These are phyloP conservation scores for Pristionchus japonicus DNA, from an alignment of 2,888 invertebrate genomes.

Conservation along the genomic window DNA sequence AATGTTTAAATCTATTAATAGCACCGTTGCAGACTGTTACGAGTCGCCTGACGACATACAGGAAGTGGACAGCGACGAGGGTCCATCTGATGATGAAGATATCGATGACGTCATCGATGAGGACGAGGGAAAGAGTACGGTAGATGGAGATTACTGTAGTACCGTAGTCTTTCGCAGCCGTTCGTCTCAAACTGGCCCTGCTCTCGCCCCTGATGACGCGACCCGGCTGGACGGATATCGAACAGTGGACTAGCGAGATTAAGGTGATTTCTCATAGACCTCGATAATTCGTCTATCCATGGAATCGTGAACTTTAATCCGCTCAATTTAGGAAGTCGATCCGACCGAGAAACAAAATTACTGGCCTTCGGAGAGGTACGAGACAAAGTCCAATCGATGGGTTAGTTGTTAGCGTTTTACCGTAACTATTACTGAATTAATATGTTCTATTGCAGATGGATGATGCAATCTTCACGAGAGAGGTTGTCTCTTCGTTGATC, in stretches of 20 bases:
- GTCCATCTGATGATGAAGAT: not conserved
- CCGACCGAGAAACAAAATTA: not conserved
- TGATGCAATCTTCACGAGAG: not conserved
- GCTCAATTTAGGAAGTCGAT: no score
- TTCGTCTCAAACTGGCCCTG: not conserved
- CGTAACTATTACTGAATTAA: not conserved
- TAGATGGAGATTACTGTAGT: not conserved
- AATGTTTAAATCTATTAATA: not conserved
- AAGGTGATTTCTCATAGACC: not conserved
- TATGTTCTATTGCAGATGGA: not conserved
- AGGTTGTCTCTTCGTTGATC: not conserved
- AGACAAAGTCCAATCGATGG: not conserved
- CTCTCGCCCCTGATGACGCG: not conserved
- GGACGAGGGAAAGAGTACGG: not conserved
- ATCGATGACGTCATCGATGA: slow-evolving; percentile 22
- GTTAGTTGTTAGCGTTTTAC: not conserved
- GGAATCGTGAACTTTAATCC: no score
- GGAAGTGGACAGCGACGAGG: not conserved
- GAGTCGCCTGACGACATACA: not conserved
- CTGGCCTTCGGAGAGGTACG: not conserved
- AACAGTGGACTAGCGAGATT: not conserved
- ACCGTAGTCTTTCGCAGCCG: not conserved
- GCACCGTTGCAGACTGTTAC: not conserved
- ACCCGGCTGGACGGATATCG: slow-evolving; percentile 27
- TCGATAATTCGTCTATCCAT: no score